phyloP scores from a whole-genome alignment of 2,113 vertebrate species.

The Microcebus griseorufus region DNA sequence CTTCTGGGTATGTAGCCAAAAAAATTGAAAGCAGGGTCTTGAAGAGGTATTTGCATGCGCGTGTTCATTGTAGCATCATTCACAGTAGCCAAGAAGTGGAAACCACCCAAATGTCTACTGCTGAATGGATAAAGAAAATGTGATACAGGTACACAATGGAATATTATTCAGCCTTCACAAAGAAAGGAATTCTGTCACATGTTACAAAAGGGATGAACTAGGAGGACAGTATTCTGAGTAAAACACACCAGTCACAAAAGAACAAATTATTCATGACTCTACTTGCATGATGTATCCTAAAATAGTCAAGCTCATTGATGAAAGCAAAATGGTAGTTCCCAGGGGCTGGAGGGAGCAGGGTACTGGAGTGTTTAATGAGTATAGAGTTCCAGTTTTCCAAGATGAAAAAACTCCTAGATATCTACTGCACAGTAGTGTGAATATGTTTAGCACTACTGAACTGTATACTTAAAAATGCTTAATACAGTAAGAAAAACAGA shows the following conservation, averaged over 20 bases:
- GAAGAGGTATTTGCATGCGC: background rate
- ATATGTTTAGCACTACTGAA: background rate
- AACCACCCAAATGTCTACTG: no score
- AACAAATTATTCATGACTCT: background rate
- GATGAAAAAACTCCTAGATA: background rate
- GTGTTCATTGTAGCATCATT: background rate
- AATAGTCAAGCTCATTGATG: background rate
- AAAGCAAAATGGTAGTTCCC: background rate
- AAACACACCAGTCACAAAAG: background rate
- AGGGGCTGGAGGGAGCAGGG: no score
- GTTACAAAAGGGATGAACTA: background rate
- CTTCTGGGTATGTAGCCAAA: background rate
- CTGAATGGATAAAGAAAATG: background rate
- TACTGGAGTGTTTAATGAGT: background rate
- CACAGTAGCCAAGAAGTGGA: background rate
- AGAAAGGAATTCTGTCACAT: no score
- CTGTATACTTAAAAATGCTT: background rate
- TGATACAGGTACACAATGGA: background rate
- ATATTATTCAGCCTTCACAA: background rate
- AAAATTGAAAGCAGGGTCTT: background rate
- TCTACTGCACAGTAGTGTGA: background rate
- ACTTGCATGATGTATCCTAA: rapidly evolving
- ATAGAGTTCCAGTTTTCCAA: background rate
- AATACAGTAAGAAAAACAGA: background rate
- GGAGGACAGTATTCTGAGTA: background rate